phyloP scores from a whole-genome alignment of 2,888 invertebrate genomes.

The Phragmatobia fuliginosa region DNA sequence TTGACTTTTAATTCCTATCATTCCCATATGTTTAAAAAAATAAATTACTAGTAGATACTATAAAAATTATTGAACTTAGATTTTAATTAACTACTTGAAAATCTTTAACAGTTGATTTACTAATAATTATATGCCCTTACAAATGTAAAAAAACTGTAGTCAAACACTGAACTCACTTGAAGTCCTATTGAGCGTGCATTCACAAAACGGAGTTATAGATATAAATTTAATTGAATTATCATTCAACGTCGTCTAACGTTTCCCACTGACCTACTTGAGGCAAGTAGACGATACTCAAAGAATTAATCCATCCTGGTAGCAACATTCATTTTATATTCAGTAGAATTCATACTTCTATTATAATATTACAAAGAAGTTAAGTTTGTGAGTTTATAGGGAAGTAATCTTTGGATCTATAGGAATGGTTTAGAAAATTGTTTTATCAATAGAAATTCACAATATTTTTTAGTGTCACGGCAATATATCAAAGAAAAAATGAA shows the following conservation, averaged over 20 bases:
- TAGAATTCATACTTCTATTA: background rate
- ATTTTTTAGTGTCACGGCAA: no score
- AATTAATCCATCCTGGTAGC: slow-evolving; percentile 12
- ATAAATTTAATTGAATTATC: slow-evolving; percentile 33
- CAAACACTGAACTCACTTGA: background rate
- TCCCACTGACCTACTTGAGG: slow-evolving; percentile 42
- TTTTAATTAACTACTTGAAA: background rate
- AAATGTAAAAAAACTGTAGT: background rate
- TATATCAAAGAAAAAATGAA: no score
- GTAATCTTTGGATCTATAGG: no score
- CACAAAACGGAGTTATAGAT: slow-evolving; percentile 19
- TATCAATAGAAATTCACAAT: no score
- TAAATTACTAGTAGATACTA: background rate
- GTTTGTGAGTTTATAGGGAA: no score
- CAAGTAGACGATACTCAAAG: slow-evolving; percentile 12
- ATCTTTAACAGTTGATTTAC: background rate
- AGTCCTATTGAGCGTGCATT: background rate
- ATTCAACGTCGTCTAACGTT: slow-evolving; percentile 25
- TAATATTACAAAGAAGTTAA: no score
- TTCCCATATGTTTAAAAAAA: no score
- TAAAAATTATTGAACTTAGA: background rate
- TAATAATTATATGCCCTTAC: background rate
- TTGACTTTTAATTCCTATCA: background rate
- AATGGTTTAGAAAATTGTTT: no score
- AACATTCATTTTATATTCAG: background rate